These are phyloP conservation scores for Plecotus auritus DNA, from an alignment of 2,113 vertebrate species.

Conservation along the genomic window DNA sequence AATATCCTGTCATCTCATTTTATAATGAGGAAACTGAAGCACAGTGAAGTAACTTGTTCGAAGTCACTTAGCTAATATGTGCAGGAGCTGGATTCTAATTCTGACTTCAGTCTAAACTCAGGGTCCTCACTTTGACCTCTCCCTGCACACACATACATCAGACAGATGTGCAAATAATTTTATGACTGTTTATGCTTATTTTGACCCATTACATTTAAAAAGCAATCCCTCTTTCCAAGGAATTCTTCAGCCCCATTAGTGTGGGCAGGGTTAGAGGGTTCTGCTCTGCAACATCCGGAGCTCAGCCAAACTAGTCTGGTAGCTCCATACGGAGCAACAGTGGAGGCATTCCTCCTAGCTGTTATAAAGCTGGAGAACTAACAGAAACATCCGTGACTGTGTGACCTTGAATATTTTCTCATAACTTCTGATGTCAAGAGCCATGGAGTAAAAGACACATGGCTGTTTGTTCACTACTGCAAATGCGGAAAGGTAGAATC, in stretches of 20 bases:
- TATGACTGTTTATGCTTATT: not conserved
- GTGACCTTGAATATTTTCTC: not conserved
- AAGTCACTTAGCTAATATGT: not conserved
- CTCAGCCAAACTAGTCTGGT: not conserved
- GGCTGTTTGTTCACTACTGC: not conserved
- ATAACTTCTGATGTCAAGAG: not conserved
- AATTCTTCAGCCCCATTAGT: not conserved
- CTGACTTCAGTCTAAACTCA: not conserved
- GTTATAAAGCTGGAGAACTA: not conserved
- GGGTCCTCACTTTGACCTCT: not conserved
- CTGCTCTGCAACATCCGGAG: not conserved
- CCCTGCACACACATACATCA: not conserved
- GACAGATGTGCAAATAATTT: not conserved
- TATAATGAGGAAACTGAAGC: not conserved
- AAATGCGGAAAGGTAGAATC: not conserved
- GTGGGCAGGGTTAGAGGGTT: not conserved
- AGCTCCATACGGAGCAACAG: accelerated
- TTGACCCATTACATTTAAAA: not conserved
- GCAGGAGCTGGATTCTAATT: not conserved
- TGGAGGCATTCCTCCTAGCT: not conserved
- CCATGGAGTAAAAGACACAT: not conserved
- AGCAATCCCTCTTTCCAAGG: not conserved
- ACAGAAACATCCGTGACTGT: not conserved
- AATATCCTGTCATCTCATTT: not conserved
- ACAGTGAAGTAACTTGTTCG: not conserved